Evolutionary conservation across 2,888 invertebrate genomes (phyloP).

Genomic region (Micoletzkya japonica): DNA sequence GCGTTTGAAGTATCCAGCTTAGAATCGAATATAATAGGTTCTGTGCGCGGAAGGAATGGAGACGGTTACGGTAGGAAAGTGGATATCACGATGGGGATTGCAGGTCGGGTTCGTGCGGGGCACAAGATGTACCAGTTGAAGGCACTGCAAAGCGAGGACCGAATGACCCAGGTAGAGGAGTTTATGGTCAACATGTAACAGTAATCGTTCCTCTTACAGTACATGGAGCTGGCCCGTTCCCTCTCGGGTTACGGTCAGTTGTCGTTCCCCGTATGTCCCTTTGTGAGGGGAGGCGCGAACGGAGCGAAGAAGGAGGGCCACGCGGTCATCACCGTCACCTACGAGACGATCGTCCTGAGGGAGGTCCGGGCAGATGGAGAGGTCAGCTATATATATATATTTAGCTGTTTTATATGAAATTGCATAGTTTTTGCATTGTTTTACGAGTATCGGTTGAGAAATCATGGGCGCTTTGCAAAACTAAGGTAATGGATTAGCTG

Average conservation of each 20-base stretch:
- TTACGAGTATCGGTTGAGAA: too few relatives aligned
- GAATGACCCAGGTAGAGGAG: slow-evolving; percentile 75
- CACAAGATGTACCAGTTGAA: slow-evolving; percentile 92
- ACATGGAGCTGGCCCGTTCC: slow-evolving; percentile 80
- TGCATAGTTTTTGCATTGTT: too few relatives aligned
- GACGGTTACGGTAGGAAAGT: slow-evolving; percentile 63
- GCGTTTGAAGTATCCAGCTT: too few relatives aligned
- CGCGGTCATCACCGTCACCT: slow-evolving; percentile 78
- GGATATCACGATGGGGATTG: slow-evolving; percentile 87
- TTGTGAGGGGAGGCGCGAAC: slow-evolving; percentile 68
- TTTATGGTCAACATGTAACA: background rate
- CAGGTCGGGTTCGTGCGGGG: slow-evolving; percentile 84
- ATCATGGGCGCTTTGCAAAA: too few relatives aligned
- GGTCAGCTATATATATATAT: too few relatives aligned
- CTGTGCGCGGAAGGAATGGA: too few relatives aligned
- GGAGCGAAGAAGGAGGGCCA: slow-evolving; percentile 76
- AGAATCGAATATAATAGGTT: too few relatives aligned
- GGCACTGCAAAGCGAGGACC: slow-evolving; percentile 85
- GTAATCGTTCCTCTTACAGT: slow-evolving; percentile 67
- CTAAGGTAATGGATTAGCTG: too few relatives aligned
- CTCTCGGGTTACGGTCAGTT: slow-evolving; percentile 90
- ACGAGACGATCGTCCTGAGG: slow-evolving; percentile 75
- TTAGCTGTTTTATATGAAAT: too few relatives aligned
- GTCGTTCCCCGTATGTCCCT: slow-evolving; percentile 89
- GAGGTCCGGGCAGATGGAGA: slow-evolving; percentile 71